Evolutionary conservation across 2,113 vertebrate species (phyloP).

Genomic region (Eudyptes chrysolophus): DNA sequence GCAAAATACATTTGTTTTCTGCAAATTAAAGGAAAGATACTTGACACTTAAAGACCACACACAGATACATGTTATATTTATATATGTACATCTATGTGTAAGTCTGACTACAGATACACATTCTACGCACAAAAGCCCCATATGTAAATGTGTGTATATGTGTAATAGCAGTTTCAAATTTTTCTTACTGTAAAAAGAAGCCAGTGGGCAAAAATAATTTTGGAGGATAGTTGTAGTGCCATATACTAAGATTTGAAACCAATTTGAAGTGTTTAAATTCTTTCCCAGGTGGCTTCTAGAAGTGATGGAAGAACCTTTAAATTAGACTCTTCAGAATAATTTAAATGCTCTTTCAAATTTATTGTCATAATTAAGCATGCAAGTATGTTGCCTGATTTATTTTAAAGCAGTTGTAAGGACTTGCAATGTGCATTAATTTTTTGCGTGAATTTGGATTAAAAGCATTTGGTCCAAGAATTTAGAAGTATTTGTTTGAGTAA

Average conservation of each 20-base stretch:
- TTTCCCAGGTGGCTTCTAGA: not conserved
- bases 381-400: not conserved
- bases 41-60: not conserved
- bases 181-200: not conserved
- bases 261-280: not conserved
- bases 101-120: not conserved
- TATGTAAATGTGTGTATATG: not conserved
- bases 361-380: not conserved
- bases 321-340: not conserved
- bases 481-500: not conserved
- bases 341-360: not conserved
- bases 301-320: not conserved
- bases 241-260: not conserved
- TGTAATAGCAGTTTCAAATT: not conserved
- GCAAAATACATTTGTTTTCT: not conserved
- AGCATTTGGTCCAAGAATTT: not conserved
- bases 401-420: not conserved
- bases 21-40: not conserved
- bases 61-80: not conserved
- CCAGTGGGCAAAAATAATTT: not conserved
- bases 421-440: not conserved
- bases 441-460: not conserved
- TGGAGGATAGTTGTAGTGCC: not conserved
- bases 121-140: not conserved
- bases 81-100: fast-evolving